phyloP scores from a whole-genome alignment of 2,797 vertebrate genomes.

The Fundulus diaphanus region DNA sequence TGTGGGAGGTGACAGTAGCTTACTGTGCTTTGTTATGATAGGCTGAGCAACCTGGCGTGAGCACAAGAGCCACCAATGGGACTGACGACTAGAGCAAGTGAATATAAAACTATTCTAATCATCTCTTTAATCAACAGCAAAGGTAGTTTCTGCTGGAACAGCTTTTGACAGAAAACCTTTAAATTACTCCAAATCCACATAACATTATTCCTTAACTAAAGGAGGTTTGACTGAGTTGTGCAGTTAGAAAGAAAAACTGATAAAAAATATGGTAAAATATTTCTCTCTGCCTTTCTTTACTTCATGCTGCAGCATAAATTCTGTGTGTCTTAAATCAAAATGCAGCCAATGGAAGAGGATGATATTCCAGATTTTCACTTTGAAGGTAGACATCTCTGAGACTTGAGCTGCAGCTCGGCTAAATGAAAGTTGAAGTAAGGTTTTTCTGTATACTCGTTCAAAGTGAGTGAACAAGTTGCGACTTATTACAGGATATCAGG shows the following conservation, averaged over 20 bases:
- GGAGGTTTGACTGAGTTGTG: no score
- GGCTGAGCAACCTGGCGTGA: slow-evolving; percentile 60
- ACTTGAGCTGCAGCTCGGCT: no score
- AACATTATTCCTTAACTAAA: neutral
- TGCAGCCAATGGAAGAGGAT: neutral
- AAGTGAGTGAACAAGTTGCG: neutral
- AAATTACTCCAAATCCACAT: neutral
- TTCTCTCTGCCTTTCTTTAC: neutral
- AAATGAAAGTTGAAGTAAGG: no score
- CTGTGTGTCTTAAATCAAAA: neutral
- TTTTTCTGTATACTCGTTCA: no score
- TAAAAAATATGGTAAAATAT: neutral
- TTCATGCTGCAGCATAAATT: neutral
- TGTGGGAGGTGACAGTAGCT: slow-evolving; percentile 13
- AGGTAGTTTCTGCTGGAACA: neutral
- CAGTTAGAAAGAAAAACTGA: neutral
- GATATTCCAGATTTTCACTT: neutral
- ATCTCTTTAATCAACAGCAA: neutral
- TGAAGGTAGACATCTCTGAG: no score
- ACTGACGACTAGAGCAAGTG: slow-evolving; percentile 5
- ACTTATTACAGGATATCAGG: neutral
- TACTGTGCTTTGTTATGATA: slow-evolving; percentile 48
- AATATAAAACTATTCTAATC: neutral
- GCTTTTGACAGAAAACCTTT: neutral
- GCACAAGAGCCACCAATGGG: slow-evolving; percentile 37